A percentile compares a stretch with the other conserved stretches of the same genome.
Conservation (phyloP, 2,113 vertebrate genomes). For the Chamaea fasciata region DNA sequence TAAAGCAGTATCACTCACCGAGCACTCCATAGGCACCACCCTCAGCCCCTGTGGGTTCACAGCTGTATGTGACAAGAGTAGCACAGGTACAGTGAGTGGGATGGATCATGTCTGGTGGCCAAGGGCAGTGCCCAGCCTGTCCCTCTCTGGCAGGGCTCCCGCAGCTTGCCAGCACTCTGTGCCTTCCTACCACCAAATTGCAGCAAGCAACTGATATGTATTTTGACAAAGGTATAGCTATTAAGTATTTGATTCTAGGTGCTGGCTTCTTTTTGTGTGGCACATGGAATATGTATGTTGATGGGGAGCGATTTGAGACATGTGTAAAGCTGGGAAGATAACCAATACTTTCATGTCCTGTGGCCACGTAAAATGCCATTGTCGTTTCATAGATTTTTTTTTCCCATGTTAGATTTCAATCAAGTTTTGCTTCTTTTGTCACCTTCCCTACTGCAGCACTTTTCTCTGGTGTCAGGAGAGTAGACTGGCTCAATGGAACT, state of each 20-base stretch:
- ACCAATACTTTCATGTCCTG: neutral
- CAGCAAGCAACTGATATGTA: neutral
- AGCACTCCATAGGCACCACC: neutral
- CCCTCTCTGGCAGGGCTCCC: neutral
- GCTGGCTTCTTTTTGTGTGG: neutral
- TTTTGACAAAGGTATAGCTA: neutral
- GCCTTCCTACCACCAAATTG: neutral
- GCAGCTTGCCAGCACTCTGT: neutral
- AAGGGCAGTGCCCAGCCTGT: neutral
- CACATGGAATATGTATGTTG: neutral
- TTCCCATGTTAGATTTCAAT: neutral
- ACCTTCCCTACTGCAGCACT: neutral
- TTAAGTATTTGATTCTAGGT: neutral
- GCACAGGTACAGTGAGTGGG: neutral
- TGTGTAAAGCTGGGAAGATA: neutral
- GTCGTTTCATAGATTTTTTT: neutral
- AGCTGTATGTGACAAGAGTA: neutral
- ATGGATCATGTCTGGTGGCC: rapidly evolving
- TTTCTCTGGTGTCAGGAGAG: neutral
- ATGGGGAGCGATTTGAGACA: neutral
- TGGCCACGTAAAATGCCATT: neutral
- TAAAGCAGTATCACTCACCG: neutral
- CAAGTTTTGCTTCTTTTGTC: neutral
- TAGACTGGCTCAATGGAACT: neutral
- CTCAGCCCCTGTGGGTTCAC: neutral